Base-by-base conservation (phyloP, 2,888 invertebrate genomes). In the Therioaphis trifolii region DNA sequence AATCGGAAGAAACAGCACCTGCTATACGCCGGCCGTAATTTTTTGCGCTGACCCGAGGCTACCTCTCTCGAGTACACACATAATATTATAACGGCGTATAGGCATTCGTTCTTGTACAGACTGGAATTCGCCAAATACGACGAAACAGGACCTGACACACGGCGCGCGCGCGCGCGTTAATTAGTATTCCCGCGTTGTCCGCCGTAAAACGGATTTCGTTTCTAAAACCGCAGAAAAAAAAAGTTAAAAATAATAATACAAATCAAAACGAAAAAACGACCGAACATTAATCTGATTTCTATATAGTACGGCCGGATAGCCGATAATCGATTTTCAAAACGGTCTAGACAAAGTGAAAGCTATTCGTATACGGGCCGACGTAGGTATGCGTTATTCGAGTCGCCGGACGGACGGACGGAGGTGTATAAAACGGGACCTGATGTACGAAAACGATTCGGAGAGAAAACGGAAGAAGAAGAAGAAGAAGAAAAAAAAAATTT, bases 281-380 rank as follows among this genome's bases (percentile, higher is more conserved):
- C 14, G 4, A 40, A 46, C 29, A 4, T 11, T 11, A 49, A 66
- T 52, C 66, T 1, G 66, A 78, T 78, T 78, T 77, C 77, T 77
- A n/a, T n/a, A n/a, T n/a, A 49, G 14, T 4, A n/a, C n/a, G n/a
- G 55, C 21, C 24, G 24, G 35, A 21, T 18, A 7, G 9, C 29
- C n/a, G 18, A 78, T 52, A 52, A 78, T 78, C 66, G 77, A 52
- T 78, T 78, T 78, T 78, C 12, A 52, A 77, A 49, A 49, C 35
- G 77, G 66, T 66, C 49, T 66, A 77, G 63, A 77, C 66, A 35
- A 24, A 52, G 77, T 78, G 77, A 78, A 78, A 78, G 77, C 66
- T 35, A 55, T 55, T 7, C 7, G 3, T 9, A 55, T 55, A 11
- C 21, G 7, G 55, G 9, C n/a, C 18, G 1, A 35, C 7, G 35